Evolutionary conservation across 2,888 invertebrate species (phyloP).

Genomic region (Nemotelus nigrinus): DNA sequence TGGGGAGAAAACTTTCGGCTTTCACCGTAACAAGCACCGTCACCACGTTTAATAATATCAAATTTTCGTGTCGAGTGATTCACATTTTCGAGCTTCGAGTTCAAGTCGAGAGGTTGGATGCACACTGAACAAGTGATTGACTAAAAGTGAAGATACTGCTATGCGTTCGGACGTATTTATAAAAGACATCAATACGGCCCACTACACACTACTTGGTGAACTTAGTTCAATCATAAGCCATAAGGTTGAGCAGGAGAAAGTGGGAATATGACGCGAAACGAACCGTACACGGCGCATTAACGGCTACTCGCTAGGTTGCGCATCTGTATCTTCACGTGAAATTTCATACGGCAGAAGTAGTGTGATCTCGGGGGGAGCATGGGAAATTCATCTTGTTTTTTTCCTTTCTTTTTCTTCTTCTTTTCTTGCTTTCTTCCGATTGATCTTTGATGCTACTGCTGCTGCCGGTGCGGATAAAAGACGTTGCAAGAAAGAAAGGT

Average conservation of each 20-base stretch:
- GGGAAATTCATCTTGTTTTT: constrained; percentile 25
- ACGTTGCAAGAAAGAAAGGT: constrained; percentile 16
- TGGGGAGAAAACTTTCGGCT: too few species aligned
- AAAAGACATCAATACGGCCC: constrained; percentile 12
- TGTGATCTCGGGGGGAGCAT: not conserved
- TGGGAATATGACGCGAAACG: constrained; percentile 28
- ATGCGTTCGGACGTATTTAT: constrained; percentile 34
- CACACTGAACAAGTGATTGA: constrained; percentile 5
- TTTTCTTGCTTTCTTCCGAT: constrained; percentile 11
- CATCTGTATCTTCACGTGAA: too few species aligned
- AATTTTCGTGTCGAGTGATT: not conserved
- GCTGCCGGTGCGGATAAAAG: too few species aligned
- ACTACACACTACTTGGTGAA: not conserved
- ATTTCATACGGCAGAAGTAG: not conserved
- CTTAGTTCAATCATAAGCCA: constrained; percentile 25
- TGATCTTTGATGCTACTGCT: constrained; percentile 11
- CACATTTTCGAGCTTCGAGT: not conserved
- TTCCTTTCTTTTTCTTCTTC: constrained; percentile 12
- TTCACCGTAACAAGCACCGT: too few species aligned
- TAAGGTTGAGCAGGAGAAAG: constrained; percentile 29
- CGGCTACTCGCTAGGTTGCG: too few species aligned
- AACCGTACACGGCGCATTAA: not conserved
- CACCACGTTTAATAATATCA: not conserved
- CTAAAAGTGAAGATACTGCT: constrained; percentile 28
- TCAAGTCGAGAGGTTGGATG: not conserved